Evolutionary conservation across 2,113 vertebrate species (phyloP), one percentile per base, ranked within the genome.

Genomic region (Xyrauchen texanus): DNA sequence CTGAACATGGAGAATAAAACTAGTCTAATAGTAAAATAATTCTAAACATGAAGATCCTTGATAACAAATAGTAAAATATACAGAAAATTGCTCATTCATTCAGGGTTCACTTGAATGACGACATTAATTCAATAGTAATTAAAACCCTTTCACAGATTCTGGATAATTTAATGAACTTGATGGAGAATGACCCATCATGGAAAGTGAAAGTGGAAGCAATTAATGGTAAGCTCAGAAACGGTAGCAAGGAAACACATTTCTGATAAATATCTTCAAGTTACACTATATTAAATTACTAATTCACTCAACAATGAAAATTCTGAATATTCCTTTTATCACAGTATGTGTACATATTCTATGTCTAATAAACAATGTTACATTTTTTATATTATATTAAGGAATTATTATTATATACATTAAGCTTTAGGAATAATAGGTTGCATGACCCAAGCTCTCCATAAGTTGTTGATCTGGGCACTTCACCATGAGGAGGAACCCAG

Each of bases 131-230:
- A 15, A 51, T 69, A n/a, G 8, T 52, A 13, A 52, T 7, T 74
- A 9, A 42, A 16, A 61, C 13, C 58, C 7, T 15, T 55, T 76
- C 66, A 63, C 67, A 89, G 88, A 76, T 86, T 46, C 66, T 87
- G 62, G 65, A 85, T 68, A 70, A 83, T 12, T 79, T 88, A 15
- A 67, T 84, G 55, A 47, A 80, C 4, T 68, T 94, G 71, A 87
- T 87, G 85, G 83, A 92, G 81, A 85, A 76, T 75, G 93, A 94
- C 76, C 90, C 91, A 8, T 86, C 86, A 34, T 92, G 92, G 90
- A 91, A 92, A 82, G 90, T 92, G 81, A 92, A 91, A 82, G 91
- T 92, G 42, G 87, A 86, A 71, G 93, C 93, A 70, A 93, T 94
- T 76, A 88, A 76, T 88, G 92, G 93, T 94, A 86, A 82, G 82